Conservation (phyloP, 2,888 invertebrate genomes). For the Pachymerium ferrugineum region DNA sequence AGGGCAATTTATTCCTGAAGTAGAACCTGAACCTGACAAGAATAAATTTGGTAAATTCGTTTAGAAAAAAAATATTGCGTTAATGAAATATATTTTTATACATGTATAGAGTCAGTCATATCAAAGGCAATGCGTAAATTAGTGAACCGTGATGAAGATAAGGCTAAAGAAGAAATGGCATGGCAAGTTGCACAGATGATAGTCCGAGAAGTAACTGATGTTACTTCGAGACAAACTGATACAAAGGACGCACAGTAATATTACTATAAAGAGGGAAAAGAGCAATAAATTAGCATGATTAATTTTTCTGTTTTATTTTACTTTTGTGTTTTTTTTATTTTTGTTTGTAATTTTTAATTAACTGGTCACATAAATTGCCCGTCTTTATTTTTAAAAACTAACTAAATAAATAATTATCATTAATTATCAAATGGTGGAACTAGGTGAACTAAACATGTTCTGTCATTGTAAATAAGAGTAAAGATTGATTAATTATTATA, state of each 20-base stretch:
- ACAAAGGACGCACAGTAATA: neutral
- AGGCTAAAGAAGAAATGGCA: conserved; percentile 84
- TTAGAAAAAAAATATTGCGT: neutral
- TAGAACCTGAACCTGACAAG: conserved; percentile 57
- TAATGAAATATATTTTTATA: conserved; percentile 36
- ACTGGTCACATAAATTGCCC: neutral
- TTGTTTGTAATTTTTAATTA: too few species aligned
- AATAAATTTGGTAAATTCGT: conserved; percentile 34
- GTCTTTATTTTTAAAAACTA: neutral
- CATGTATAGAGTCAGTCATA: conserved; percentile 53
- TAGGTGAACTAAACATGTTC: neutral
- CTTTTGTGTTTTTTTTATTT: neutral
- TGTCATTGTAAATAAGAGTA: neutral
- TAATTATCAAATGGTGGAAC: neutral
- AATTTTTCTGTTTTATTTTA: neutral
- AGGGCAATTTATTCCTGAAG: conserved; percentile 86
- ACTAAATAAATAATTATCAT: neutral
- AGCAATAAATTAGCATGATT: neutral
- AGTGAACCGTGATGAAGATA: conserved; percentile 75
- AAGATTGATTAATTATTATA: neutral
- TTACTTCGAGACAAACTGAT: conserved; percentile 57
- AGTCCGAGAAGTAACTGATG: conserved; percentile 84
- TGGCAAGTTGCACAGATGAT: conserved; percentile 97
- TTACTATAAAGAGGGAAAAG: neutral
- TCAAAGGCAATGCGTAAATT: conserved; percentile 67